Conservation (phyloP, 2,888 invertebrate species). For the Drosophila villosipedis region DNA sequence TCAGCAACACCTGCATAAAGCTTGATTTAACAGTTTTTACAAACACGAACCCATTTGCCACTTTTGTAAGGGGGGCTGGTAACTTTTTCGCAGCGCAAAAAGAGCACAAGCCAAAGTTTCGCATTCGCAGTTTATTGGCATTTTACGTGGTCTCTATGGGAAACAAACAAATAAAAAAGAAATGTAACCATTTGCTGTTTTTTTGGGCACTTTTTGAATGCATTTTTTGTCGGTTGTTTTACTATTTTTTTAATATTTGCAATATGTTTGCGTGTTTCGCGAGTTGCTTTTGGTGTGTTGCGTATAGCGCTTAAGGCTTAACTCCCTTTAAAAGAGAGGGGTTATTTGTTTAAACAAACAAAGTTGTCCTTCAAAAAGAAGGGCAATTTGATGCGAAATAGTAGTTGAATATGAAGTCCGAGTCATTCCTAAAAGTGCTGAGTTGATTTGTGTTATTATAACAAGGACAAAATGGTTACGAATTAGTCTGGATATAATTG, state of each 20-base stretch:
- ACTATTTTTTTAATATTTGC: conserved; percentile 73
- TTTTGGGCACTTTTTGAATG: conserved; percentile 62
- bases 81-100: conserved; percentile 49
- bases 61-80: conserved; percentile 30
- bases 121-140: conserved; percentile 69
- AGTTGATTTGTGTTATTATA: background rate
- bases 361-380: background rate
- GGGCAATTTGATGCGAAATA: background rate
- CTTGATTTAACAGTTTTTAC: conserved; percentile 67
- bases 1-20: conserved; percentile 60
- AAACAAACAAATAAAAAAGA: background rate
- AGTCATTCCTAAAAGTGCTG: background rate
- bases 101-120: conserved; percentile 60
- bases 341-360: background rate
- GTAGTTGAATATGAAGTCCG: background rate
- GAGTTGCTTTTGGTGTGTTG: conserved; percentile 5
- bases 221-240: conserved; percentile 61
- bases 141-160: conserved; percentile 64
- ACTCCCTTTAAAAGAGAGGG: background rate
- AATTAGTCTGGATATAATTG: background rate
- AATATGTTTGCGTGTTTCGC: conserved; percentile 38
- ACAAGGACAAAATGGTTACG: background rate
- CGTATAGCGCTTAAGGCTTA: conserved; percentile 28
- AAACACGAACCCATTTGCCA: conserved; percentile 53
- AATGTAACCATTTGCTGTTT: conserved; percentile 5